Evolutionary conservation across 2,888 invertebrate species (phyloP).

Genomic region (Micoletzkya japonica): DNA sequence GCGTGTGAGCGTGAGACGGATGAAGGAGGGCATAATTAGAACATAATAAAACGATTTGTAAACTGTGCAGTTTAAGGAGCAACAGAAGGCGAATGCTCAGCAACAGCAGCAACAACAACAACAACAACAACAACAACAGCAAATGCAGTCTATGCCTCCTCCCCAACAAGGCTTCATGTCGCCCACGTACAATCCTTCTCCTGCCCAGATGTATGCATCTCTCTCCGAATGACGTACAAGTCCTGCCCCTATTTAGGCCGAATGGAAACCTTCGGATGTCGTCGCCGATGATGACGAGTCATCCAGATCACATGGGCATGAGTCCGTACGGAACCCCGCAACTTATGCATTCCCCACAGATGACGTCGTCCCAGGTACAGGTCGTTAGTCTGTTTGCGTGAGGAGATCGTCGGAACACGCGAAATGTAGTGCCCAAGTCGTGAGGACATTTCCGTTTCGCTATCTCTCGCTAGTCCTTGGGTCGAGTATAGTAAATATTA

Average conservation of each 20-base stretch:
- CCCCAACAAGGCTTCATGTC: conserved; percentile 15
- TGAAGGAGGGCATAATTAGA: too few relatives aligned
- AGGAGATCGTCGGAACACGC: too few relatives aligned
- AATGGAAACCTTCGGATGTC: neutral
- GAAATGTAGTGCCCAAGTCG: too few relatives aligned
- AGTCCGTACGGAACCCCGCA: neutral
- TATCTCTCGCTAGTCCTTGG: too few relatives aligned
- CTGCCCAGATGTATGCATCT: too few relatives aligned
- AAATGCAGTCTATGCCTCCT: conserved; percentile 5
- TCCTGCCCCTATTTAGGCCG: neutral
- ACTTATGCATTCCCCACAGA: neutral
- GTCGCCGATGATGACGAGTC: neutral
- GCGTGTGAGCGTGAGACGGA: too few relatives aligned
- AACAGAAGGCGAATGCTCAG: neutral
- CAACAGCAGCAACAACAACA: conserved; percentile 11
- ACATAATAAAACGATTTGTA: too few relatives aligned
- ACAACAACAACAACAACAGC: conserved; percentile 9
- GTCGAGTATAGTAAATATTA: too few relatives aligned
- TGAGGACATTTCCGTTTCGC: too few relatives aligned
- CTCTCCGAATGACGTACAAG: too few relatives aligned
- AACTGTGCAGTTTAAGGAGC: neutral
- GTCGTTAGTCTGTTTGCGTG: too few relatives aligned
- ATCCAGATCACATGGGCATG: neutral
- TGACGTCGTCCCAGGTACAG: neutral
- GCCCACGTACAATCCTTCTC: conserved; percentile 4